Conservation (phyloP, 2,888 invertebrate genomes). For the Rutpela maculata region DNA sequence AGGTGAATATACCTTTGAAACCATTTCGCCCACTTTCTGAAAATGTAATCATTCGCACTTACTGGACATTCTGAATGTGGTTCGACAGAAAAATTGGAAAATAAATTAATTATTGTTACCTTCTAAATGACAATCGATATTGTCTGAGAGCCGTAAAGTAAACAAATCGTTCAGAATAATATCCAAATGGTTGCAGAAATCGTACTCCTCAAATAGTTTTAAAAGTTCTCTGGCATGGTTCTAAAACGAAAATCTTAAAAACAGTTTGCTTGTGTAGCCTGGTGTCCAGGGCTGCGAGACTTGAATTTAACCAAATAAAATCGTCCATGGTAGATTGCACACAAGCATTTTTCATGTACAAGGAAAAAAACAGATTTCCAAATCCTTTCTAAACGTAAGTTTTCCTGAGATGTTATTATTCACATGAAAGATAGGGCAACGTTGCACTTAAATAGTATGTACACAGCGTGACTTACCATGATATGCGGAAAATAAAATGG, state of each 20-base stretch:
- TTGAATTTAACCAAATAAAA: too few relatives aligned
- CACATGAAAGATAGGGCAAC: too few relatives aligned
- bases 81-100: too few relatives aligned
- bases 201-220: constrained; percentile 63
- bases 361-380: too few relatives aligned
- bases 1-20: constrained; percentile 28
- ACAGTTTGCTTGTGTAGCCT: constrained; percentile 4
- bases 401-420: too few relatives aligned
- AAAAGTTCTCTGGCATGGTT: constrained; percentile 50
- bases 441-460: too few relatives aligned
- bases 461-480: too few relatives aligned
- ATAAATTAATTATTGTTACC: constrained; percentile 12
- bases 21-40: neutral
- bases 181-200: constrained; percentile 66
- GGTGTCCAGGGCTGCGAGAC: too few relatives aligned
- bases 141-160: constrained; percentile 50
- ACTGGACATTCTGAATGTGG: neutral
- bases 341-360: too few relatives aligned
- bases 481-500: too few relatives aligned
- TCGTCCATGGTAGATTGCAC: too few relatives aligned
- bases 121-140: neutral
- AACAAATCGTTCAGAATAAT: constrained; percentile 62
- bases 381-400: too few relatives aligned
- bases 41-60: neutral
- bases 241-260: constrained; percentile 49